phyloP scores from a whole-genome alignment of 2,113 vertebrate species.

The Leptobrachium leishanense region DNA sequence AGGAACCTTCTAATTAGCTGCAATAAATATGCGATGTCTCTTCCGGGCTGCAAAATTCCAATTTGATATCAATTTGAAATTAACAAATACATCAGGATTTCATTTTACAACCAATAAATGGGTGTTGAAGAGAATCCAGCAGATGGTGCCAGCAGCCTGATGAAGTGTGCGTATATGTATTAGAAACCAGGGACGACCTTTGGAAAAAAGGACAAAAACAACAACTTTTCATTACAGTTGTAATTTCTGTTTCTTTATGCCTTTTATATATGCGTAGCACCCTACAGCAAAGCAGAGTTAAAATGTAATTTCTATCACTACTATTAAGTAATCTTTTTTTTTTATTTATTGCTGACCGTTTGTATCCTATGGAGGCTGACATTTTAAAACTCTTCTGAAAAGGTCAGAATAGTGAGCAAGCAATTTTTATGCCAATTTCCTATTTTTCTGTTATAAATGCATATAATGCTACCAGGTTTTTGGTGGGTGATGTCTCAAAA shows the following conservation, averaged over 20 bases:
- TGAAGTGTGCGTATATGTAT: background rate
- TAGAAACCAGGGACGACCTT: too few relatives aligned
- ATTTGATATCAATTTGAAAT: background rate
- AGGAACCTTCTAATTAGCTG: conserved; percentile 23
- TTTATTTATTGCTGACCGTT: background rate
- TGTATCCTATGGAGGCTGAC: background rate
- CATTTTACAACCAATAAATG: background rate
- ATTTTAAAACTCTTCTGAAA: background rate
- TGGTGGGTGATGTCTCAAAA: background rate
- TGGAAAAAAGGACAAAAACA: background rate
- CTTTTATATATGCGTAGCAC: background rate
- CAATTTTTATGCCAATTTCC: background rate
- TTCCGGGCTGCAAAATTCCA: conserved; percentile 2
- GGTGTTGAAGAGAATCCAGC: background rate
- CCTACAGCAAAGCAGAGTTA: background rate
- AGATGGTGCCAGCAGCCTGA: conserved; percentile 17
- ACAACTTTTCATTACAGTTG: background rate
- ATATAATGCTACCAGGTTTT: background rate
- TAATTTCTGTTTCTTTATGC: background rate
- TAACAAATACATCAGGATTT: background rate
- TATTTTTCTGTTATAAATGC: background rate
- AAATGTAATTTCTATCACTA: conserved; percentile 4
- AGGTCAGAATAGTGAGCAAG: background rate
- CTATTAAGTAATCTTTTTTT: conserved; percentile 6
- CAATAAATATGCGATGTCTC: conserved; percentile 22